Conservation (phyloP, 2,888 invertebrate species). For the Chouioia cunea region DNA sequence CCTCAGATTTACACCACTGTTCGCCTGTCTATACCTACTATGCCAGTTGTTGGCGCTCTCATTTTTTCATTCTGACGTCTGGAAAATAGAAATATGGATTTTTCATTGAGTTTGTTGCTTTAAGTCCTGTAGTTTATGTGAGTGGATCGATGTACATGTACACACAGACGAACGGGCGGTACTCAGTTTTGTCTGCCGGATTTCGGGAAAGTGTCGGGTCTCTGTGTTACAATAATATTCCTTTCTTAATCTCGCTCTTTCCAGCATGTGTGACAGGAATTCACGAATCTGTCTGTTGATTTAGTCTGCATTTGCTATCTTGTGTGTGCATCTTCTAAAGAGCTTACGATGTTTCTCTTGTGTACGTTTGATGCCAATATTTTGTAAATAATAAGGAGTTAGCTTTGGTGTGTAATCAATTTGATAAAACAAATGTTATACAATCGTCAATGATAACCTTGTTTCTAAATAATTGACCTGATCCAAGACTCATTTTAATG, state of each 20-base stretch:
- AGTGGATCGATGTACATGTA: not conserved
- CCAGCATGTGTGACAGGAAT: not conserved
- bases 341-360: slow-evolving; percentile 14
- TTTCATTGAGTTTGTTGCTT: slow-evolving; percentile 32
- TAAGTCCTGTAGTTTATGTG: slow-evolving; percentile 13
- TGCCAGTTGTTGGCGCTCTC: not conserved
- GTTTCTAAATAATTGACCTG: not conserved
- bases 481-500: too few species aligned
- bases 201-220: slow-evolving; percentile 2
- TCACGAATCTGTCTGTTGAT: slow-evolving; percentile 26
- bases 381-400: slow-evolving; percentile 19
- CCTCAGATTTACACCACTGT: slow-evolving; percentile 21
- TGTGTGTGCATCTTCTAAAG: slow-evolving; percentile 20
- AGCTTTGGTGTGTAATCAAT: slow-evolving; percentile 26
- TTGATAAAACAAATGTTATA: slow-evolving; percentile 33
- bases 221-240: slow-evolving; percentile 10
- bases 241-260: slow-evolving; percentile 4
- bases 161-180: not conserved
- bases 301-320: not conserved
- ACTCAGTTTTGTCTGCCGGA: not conserved
- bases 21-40: not conserved
- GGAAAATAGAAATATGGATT: slow-evolving; percentile 32
- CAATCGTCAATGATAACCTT: slow-evolving; percentile 21
- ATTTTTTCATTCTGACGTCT: not conserved
- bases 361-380: slow-evolving; percentile 8